phyloP scores from a whole-genome alignment of 2,888 invertebrate genomes.

The Dolichomitus sp. region DNA sequence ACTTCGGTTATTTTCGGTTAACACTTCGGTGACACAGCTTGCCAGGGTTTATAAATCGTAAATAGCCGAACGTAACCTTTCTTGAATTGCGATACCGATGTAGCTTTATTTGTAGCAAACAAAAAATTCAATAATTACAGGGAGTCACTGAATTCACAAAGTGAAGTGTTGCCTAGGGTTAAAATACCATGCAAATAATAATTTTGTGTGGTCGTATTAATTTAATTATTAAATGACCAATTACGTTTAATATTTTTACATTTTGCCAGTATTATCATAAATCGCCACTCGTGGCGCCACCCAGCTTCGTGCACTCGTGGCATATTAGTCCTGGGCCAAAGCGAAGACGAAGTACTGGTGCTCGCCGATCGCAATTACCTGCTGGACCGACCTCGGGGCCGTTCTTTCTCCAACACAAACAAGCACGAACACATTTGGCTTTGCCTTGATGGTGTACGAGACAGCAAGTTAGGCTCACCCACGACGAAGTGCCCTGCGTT shows the following conservation, averaged over 20 bases:
- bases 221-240: background rate
- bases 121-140: no score
- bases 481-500: conserved; percentile 50
- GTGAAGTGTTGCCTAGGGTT: no score
- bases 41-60: no score
- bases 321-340: conserved; percentile 28
- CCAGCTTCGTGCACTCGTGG: background rate
- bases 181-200: no score
- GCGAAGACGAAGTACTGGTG: conserved; percentile 50
- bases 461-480: conserved; percentile 72
- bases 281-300: conserved; percentile 18
- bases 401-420: conserved; percentile 47
- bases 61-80: no score
- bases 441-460: conserved; percentile 9
- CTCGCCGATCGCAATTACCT: conserved; percentile 54
- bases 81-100: no score
- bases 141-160: no score
- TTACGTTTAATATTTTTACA: conserved; percentile 16
- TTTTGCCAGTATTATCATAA: background rate
- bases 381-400: conserved; percentile 1
- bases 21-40: no score
- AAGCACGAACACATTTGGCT: conserved; percentile 26
- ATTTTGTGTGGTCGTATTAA: no score
- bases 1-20: no score
- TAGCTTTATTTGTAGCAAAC: no score